A percentile compares a stretch with the other conserved stretches of the same genome.
Evolutionary conservation across 1,140 invertebrate genomes (phyloP).

Genomic region (Papilio aristodemus): DNA sequence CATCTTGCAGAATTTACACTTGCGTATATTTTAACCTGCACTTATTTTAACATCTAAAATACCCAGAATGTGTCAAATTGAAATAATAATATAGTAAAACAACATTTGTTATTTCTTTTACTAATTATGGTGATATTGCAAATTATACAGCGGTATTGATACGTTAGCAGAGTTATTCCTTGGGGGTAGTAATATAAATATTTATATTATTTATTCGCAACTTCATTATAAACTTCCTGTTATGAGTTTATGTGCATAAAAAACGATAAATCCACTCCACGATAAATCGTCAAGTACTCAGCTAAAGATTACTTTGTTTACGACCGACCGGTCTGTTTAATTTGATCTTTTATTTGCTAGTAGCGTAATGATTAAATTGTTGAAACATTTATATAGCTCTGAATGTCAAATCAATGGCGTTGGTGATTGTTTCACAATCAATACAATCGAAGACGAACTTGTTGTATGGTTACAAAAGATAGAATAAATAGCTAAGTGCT

Average conservation of each 20-base stretch:
- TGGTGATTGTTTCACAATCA: neutral
- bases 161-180: no score
- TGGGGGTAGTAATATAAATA: conserved; percentile 13
- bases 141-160: no score
- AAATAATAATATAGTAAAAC: no score
- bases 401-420: conserved; percentile 22
- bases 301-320: conserved; percentile 31
- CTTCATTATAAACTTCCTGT: conserved; percentile 19
- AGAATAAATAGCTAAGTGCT: neutral
- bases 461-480: neutral
- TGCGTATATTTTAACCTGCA: neutral
- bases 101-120: no score
- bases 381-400: conserved; percentile 12
- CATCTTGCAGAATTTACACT: neutral
- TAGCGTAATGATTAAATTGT: conserved; percentile 1
- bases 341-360: conserved; percentile 27
- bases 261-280: neutral
- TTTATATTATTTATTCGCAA: neutral
- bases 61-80: no score
- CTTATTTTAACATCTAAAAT: no score
- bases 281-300: neutral
- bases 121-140: no score
- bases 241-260: conserved; percentile 19
- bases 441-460: neutral
- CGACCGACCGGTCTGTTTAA: neutral